A percentile compares a stretch with the other conserved stretches of the same genome.
Evolutionary conservation across 2,113 vertebrate species (phyloP).

Genomic region (Mustelus asterias): DNA sequence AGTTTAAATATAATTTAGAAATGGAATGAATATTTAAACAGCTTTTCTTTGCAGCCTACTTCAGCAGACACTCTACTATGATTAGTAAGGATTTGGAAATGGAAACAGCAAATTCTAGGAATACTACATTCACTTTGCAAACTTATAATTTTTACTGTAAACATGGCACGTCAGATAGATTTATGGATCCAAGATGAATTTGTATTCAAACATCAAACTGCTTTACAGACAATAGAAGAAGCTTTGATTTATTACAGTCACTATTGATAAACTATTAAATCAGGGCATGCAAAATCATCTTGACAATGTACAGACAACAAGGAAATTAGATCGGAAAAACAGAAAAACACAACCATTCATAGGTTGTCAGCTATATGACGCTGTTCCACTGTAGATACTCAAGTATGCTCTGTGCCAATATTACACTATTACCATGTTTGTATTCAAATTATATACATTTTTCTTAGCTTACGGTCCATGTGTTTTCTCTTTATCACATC

Average conservation of each 20-base stretch:
- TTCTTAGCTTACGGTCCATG: background rate
- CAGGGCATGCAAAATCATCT: background rate
- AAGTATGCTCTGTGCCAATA: background rate
- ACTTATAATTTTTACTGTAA: background rate
- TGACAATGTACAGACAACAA: background rate
- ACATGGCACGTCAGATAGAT: background rate
- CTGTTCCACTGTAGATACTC: background rate
- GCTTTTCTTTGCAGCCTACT: background rate
- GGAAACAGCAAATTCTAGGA: background rate
- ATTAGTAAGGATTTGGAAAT: background rate
- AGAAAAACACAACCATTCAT: background rate
- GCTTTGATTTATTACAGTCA: background rate
- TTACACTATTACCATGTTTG: background rate
- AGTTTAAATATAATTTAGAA: background rate
- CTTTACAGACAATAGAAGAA: background rate
- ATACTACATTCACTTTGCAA: background rate
- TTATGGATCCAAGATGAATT: background rate
- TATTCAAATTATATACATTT: background rate
- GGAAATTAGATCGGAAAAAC: background rate
- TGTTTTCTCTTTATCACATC: background rate
- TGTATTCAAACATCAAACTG: constrained; percentile 12
- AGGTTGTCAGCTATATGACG: background rate
- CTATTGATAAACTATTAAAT: constrained; percentile 8
- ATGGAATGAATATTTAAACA: background rate
- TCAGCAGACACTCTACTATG: background rate